Base-by-base conservation (phyloP, 2,113 vertebrate species). In the Varanus salvator region DNA sequence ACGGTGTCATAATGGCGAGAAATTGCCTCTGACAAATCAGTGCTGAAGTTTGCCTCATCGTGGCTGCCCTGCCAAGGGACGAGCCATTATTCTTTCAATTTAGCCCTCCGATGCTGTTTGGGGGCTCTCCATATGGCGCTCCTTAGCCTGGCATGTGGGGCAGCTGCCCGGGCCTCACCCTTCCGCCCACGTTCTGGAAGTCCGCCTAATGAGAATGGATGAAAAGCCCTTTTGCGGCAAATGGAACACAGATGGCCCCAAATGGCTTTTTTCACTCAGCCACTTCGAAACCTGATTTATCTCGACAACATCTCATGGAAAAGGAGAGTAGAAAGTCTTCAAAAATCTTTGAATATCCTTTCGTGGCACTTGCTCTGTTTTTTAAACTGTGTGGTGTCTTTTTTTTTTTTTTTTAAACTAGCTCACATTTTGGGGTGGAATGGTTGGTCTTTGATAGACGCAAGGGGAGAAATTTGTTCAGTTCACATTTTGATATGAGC, bases 11-110 rank as follows among this genome's bases (percentile, higher is more conserved):
- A 89, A 89, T 76, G 60, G 54, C 48, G 44, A 84, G 72, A 90
- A 85, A 90, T 90, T 90, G 83, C 74, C 75, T 80, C 83, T 90
- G 88, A 90, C 71, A 69, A 85, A 90, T 85, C 52, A n/a, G 60
- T 80, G 50, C 31, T 90, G 88, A 90, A 80, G 88, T 31, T 44
- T 85, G 74, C 64, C 64, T 80, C 74, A 54, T 23, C n/a, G n/a
- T 6, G n/a, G 64, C 82, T 85, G 83, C 88, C 88, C 85, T 38
- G 25, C 75, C 83, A 44, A 80, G 48, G 86, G 88, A 90, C 29
- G 25, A 52, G 82, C 75, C 83, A 90, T 90, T 90, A 85, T 90
- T 90, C 88, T 90, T 85, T 15, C 88, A 90, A 90, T 90, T 90
- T 90, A 80, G 75, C 74, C 50, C 60, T 8, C 88, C 57, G 82